Evolutionary conservation across 2,888 invertebrate species (phyloP).

Genomic region (Cabera pusaria): DNA sequence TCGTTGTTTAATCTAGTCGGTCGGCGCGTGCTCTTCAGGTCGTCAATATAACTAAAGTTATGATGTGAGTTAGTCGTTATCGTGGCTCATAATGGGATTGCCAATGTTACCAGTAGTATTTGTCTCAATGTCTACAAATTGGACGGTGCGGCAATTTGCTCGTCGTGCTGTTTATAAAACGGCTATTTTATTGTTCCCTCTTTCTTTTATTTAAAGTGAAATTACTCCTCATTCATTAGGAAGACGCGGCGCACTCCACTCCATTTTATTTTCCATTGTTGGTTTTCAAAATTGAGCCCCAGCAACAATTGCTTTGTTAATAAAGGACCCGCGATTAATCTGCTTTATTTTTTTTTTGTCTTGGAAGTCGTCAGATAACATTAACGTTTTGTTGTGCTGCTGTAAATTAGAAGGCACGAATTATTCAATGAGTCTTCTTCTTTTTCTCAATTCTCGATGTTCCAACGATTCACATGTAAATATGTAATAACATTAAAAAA

Average conservation of each 20-base stretch:
- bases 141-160: conserved; percentile 70
- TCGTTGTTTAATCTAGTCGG: conserved; percentile 10
- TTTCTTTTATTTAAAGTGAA: conserved; percentile 76
- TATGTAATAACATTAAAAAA: no score
- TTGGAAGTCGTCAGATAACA: conserved; percentile 44
- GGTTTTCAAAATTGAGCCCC: conserved; percentile 77
- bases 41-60: no score
- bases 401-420: no score
- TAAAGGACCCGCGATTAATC: conserved; percentile 69
- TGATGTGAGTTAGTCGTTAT: conserved; percentile 29
- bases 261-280: conserved; percentile 78
- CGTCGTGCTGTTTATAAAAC: conserved; percentile 70
- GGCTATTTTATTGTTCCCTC: conserved; percentile 75
- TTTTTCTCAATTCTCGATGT: no score
- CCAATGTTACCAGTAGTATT: conserved; percentile 66
- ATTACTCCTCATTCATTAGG: conserved; percentile 80
- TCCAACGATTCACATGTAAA: no score
- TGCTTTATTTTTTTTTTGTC: conserved; percentile 56
- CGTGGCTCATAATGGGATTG: conserved; percentile 51
- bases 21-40: conserved; percentile 1
- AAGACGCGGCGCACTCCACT: conserved; percentile 66
- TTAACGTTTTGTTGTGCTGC: conserved; percentile 43
- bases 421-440: no score
- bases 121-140: conserved; percentile 68
- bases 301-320: conserved; percentile 78